A percentile compares a stretch with the other conserved stretches of the same genome.
These are phyloP conservation scores for Phacellophora camtschatica DNA, from an alignment of 30 jellyfish, hydroid and myxozoan genomes.

Conservation along the genomic window DNA sequence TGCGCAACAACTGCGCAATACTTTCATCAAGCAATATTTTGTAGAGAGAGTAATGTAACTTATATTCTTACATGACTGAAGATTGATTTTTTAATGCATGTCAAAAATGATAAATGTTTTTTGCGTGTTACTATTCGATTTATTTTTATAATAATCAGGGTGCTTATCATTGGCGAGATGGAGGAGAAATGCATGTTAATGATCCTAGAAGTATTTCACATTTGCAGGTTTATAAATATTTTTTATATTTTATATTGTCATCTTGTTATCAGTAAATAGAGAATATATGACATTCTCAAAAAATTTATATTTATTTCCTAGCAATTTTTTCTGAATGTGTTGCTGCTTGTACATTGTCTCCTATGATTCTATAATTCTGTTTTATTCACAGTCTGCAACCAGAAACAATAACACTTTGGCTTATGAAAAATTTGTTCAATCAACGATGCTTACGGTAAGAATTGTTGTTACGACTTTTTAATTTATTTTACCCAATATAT, in stretches of 20 bases:
- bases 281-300: too few relatives aligned
- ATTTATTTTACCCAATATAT: too few relatives aligned
- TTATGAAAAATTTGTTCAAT: constrained; percentile 61
- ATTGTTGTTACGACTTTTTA: neutral
- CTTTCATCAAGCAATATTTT: too few relatives aligned
- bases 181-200: constrained; percentile 82
- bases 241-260: neutral
- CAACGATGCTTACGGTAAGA: constrained; percentile 74
- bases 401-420: constrained; percentile 74
- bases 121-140: too few relatives aligned
- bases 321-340: neutral
- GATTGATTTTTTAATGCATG: too few relatives aligned
- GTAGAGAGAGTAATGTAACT: too few relatives aligned
- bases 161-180: constrained; percentile 88
- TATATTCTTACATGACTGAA: too few relatives aligned
- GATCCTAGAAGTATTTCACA: constrained; percentile 85
- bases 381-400: constrained; percentile 48
- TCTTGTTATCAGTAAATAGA: neutral
- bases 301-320: too few relatives aligned
- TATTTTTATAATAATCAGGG: too few relatives aligned
- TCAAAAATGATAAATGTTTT: too few relatives aligned
- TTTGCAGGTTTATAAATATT: constrained; percentile 62
- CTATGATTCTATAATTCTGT: neutral
- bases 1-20: too few relatives aligned
- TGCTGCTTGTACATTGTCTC: neutral